A percentile compares a stretch with the other conserved stretches of the same genome.
phyloP scores from a whole-genome alignment of 1,140 invertebrate species.

The Laupala kohalensis region DNA sequence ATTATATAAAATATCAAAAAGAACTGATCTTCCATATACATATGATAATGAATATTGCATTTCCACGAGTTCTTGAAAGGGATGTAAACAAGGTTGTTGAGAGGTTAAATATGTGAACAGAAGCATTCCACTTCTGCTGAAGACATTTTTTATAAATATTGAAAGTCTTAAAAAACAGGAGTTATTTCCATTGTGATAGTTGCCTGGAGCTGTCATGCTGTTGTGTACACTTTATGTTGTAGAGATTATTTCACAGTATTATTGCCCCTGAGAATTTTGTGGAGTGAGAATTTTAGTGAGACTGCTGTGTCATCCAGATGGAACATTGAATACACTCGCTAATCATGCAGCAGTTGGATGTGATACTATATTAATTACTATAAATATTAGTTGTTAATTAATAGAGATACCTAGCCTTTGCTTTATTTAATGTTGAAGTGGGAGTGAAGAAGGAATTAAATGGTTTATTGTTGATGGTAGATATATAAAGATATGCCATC shows the following conservation, averaged over 20 bases:
- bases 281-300: slow-evolving; percentile 1
- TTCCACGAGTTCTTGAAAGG: slow-evolving; percentile 11
- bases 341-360: slow-evolving; percentile 11
- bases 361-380: slow-evolving; percentile 16
- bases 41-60: slow-evolving; percentile 12
- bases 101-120: slow-evolving; percentile 10
- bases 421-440: slow-evolving; percentile 14
- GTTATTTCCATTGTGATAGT: slow-evolving; percentile 15
- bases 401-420: slow-evolving; percentile 8
- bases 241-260: slow-evolving; percentile 18
- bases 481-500: slow-evolving; percentile 11
- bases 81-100: background rate
- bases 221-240: slow-evolving; percentile 11
- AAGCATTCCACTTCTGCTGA: slow-evolving; percentile 16
- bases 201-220: slow-evolving; percentile 11
- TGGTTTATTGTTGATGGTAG: slow-evolving; percentile 10
- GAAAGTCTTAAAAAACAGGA: slow-evolving; percentile 8
- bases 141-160: slow-evolving; percentile 9
- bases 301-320: slow-evolving; percentile 2
- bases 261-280: slow-evolving; percentile 11
- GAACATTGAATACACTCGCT: slow-evolving; percentile 2
- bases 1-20: slow-evolving; percentile 12
- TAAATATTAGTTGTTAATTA: slow-evolving; percentile 10
- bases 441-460: background rate
- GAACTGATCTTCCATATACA: slow-evolving; percentile 17